A percentile compares a stretch with the other conserved stretches of the same genome.
Conservation (phyloP, 2,113 vertebrate species). For the Oenanthe oenanthe region DNA sequence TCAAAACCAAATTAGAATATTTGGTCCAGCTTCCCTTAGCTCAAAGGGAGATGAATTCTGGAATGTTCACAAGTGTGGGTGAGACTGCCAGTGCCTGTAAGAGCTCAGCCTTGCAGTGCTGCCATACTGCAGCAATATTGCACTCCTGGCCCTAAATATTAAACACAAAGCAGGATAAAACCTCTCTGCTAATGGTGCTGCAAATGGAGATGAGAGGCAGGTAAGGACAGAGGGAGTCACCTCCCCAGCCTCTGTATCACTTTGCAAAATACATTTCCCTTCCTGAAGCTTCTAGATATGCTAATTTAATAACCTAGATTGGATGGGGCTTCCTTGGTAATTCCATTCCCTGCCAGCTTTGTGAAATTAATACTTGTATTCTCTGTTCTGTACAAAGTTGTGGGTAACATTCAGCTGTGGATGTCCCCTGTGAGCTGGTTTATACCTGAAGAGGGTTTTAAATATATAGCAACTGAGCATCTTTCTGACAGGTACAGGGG, state of each 20-base stretch:
- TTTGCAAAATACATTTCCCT: background rate
- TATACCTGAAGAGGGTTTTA: background rate
- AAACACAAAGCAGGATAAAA: background rate
- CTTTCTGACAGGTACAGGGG: conserved; percentile 14
- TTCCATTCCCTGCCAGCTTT: background rate
- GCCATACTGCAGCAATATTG: background rate
- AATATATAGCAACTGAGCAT: background rate
- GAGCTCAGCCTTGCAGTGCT: background rate
- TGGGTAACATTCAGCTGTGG: background rate
- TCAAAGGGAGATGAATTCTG: background rate
- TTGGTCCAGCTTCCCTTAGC: background rate
- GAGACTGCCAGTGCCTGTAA: background rate
- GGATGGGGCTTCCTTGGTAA: background rate
- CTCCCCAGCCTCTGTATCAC: background rate
- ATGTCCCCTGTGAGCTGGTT: background rate
- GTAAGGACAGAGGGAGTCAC: background rate
- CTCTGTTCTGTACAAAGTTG: background rate
- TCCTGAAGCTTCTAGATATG: background rate
- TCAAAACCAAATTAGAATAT: background rate
- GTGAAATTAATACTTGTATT: background rate
- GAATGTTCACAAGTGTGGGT: background rate
- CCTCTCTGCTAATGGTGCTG: background rate
- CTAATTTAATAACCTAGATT: background rate
- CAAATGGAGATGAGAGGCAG: background rate
- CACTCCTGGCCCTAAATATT: background rate